These are phyloP conservation scores for Acanthochromis polyacanthus DNA, from an alignment of 2,113 vertebrate genomes.

Conservation along the genomic window DNA sequence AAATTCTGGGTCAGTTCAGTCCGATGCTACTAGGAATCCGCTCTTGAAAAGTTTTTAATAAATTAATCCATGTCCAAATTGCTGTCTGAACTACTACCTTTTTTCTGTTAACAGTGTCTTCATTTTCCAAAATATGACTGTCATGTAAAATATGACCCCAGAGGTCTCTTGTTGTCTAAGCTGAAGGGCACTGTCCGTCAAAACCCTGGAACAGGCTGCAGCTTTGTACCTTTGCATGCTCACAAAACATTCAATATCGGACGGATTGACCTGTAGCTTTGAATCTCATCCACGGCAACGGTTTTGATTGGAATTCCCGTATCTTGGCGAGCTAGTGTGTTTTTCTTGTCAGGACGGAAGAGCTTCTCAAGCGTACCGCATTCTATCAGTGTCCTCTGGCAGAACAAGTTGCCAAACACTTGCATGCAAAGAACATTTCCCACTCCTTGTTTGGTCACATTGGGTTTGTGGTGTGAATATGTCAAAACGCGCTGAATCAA, in stretches of 20 bases:
- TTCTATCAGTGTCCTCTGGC: slow-evolving; percentile 60
- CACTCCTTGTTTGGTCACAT: slow-evolving; percentile 74
- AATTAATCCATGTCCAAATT: neutral
- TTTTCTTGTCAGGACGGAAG: slow-evolving; percentile 62
- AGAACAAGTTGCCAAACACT: slow-evolving; percentile 36
- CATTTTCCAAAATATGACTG: slow-evolving; percentile 41
- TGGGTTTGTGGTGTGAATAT: slow-evolving; percentile 41
- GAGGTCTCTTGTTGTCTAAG: slow-evolving; percentile 40
- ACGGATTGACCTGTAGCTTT: slow-evolving; percentile 53
- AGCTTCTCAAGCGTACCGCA: slow-evolving; percentile 28
- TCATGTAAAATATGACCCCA: slow-evolving; percentile 53
- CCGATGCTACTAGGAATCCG: neutral
- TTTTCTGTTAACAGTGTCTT: slow-evolving; percentile 3
- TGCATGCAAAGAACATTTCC: slow-evolving; percentile 47
- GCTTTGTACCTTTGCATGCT: slow-evolving; percentile 40
- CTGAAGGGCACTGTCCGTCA: slow-evolving; percentile 46
- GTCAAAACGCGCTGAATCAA: slow-evolving; percentile 47
- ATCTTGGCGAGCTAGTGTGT: slow-evolving; percentile 46
- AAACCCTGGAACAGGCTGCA: slow-evolving; percentile 25
- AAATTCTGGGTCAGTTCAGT: slow-evolving; percentile 12
- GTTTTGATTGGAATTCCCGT: slow-evolving; percentile 58
- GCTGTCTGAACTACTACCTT: neutral
- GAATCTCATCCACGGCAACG: slow-evolving; percentile 40
- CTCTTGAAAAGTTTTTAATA: slow-evolving; percentile 1
- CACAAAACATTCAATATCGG: slow-evolving; percentile 56